Percentiles rank a stretch among this genome's conserved stretches.
Evolutionary conservation across 2,113 vertebrate genomes (phyloP).

Genomic region (Ochotona curzoniae): DNA sequence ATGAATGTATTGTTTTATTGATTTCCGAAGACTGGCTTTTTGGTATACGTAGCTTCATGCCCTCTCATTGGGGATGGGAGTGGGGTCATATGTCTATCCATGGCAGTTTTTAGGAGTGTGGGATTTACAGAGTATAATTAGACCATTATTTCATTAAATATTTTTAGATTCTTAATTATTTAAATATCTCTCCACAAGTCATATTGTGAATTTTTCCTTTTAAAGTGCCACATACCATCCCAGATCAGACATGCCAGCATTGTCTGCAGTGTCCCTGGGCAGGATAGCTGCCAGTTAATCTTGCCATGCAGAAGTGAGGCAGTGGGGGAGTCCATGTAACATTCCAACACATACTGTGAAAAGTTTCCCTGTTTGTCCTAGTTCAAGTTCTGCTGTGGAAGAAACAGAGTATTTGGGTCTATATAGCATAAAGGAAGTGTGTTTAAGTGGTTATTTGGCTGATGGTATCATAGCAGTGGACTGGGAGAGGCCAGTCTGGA

Average conservation of each 20-base stretch:
- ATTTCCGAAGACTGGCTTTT: background rate
- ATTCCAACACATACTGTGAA: background rate
- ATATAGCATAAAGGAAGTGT: background rate
- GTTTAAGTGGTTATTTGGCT: background rate
- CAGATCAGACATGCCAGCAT: background rate
- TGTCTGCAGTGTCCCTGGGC: background rate
- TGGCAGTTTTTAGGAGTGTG: background rate
- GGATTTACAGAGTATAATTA: background rate
- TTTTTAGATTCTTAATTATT: background rate
- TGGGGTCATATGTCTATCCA: accelerated
- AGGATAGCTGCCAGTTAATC: background rate
- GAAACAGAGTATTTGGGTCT: background rate
- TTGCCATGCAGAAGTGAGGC: background rate
- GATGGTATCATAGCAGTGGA: background rate
- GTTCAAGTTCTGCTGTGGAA: background rate
- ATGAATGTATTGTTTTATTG: background rate
- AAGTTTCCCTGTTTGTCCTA: background rate
- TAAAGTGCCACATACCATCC: background rate
- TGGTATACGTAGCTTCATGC: background rate
- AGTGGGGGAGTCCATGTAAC: background rate
- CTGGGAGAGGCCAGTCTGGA: background rate
- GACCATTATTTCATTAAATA: background rate
- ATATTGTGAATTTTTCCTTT: background rate
- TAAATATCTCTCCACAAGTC: background rate
- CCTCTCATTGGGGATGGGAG: background rate